phyloP scores from a whole-genome alignment of 2,113 vertebrate species.

The Rhynchomys soricoides region DNA sequence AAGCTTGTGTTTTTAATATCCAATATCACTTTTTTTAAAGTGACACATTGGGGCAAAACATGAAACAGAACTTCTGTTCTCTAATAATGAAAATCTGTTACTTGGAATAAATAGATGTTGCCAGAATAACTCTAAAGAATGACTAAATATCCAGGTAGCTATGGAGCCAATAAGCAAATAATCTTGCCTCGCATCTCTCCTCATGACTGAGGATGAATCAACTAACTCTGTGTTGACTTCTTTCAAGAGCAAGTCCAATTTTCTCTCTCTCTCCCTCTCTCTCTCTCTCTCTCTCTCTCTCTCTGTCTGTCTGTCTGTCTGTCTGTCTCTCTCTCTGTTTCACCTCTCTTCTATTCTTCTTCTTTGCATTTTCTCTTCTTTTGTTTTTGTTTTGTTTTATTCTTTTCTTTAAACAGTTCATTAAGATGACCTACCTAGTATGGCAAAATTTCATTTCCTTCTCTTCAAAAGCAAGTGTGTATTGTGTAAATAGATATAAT shows the following conservation, averaged over 20 bases:
- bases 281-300: background rate
- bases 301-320: background rate
- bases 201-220: background rate
- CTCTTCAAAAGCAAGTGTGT: background rate
- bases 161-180: background rate
- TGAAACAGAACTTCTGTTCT: conserved; percentile 37
- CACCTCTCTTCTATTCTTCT: background rate
- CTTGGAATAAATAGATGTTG: conserved; percentile 10
- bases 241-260: background rate
- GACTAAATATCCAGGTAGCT: background rate
- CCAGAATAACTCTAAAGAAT: background rate
- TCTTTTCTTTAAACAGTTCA: background rate
- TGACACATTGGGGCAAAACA: background rate
- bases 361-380: background rate
- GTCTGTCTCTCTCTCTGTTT: background rate
- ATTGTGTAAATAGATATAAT: background rate
- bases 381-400: background rate
- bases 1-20: conserved; percentile 30
- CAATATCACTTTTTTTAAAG: background rate
- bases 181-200: background rate
- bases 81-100: background rate
- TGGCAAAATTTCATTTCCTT: background rate
- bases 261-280: background rate
- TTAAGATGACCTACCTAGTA: background rate
- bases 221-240: background rate